These are phyloP conservation scores for Rhinichthys klamathensis DNA, from an alignment of 2,113 vertebrate species.

Conservation along the genomic window DNA sequence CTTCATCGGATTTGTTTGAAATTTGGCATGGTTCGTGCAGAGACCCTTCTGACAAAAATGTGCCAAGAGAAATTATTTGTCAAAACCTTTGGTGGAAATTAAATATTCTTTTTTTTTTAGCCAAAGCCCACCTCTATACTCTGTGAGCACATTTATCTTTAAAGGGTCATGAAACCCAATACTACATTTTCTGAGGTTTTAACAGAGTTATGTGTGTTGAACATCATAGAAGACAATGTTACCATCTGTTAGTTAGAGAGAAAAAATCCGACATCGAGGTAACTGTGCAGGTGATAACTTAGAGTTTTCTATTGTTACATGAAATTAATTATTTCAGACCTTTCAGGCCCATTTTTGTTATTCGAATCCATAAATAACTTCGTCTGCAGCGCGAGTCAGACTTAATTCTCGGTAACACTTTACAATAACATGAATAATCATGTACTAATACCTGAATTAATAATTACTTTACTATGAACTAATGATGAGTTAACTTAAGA, in stretches of 20 bases:
- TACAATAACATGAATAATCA: too few species aligned
- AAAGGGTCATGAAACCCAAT: too few species aligned
- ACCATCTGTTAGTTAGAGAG: too few species aligned
- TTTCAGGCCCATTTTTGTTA: neutral
- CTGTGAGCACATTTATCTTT: neutral
- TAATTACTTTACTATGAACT: too few species aligned
- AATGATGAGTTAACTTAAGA: too few species aligned
- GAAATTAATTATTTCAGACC: neutral
- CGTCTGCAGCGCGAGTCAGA: neutral
- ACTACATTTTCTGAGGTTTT: too few species aligned
- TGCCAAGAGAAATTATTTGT: neutral
- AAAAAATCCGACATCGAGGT: too few species aligned
- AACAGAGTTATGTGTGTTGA: too few species aligned
- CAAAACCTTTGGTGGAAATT: neutral
- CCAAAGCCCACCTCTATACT: neutral
- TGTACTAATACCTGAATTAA: neutral
- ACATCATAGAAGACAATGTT: too few species aligned
- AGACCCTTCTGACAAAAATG: neutral
- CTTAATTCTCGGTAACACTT: neutral
- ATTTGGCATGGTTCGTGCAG: neutral
- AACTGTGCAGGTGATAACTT: neutral
- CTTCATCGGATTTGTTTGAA: neutral
- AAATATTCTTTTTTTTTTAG: neutral
- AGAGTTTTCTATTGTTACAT: neutral
- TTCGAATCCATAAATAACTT: neutral